Conservation (phyloP, 2,797 vertebrate species). For the Myioborus melanocephalus region DNA sequence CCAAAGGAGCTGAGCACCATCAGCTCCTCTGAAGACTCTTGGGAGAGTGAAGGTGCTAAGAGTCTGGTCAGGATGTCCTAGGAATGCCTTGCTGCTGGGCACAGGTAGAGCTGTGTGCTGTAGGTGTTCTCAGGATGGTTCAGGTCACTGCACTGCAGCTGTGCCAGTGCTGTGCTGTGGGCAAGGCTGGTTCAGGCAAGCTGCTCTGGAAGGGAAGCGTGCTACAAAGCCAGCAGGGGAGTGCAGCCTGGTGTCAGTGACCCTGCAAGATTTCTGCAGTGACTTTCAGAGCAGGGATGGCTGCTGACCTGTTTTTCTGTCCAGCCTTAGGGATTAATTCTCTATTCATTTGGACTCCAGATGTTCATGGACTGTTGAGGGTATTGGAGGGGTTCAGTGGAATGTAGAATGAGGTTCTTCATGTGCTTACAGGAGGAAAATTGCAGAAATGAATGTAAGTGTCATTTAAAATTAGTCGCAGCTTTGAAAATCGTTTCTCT, state of each 20-base stretch:
- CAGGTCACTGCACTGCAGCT: background rate
- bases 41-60: background rate
- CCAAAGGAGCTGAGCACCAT: background rate
- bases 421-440: background rate
- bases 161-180: background rate
- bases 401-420: slow-evolving; percentile 12
- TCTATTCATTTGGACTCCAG: slow-evolving; percentile 16
- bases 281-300: background rate
- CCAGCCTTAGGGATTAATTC: slow-evolving; percentile 18
- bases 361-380: background rate
- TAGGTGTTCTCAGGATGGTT: background rate
- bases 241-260: slow-evolving; percentile 12
- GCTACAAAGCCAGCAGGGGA: background rate
- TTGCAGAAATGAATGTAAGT: slow-evolving; percentile 45
- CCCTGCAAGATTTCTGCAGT: background rate
- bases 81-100: background rate
- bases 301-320: slow-evolving; percentile 10
- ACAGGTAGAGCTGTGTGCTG: background rate
- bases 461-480: background rate
- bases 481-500: background rate
- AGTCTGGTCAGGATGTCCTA: slow-evolving; percentile 3
- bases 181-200: background rate
- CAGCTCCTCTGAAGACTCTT: background rate
- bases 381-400: slow-evolving; percentile 9
- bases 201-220: background rate